phyloP scores from a whole-genome alignment of 1,140 invertebrate genomes.

The Ganaspis sp. region DNA sequence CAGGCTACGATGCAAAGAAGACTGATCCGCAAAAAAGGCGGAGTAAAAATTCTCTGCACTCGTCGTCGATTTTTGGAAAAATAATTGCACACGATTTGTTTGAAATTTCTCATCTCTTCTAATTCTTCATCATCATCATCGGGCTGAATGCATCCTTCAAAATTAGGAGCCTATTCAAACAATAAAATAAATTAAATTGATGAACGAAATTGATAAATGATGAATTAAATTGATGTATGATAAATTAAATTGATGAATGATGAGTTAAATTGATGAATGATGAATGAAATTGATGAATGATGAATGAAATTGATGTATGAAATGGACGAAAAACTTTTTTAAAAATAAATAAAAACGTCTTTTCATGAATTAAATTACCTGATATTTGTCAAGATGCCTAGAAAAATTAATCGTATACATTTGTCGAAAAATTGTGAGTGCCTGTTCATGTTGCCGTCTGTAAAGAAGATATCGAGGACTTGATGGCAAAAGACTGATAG shows the following conservation, averaged over 20 bases:
- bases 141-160: constrained; percentile 44
- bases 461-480: constrained; percentile 59
- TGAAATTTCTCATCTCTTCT: background rate
- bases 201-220: too few relatives aligned
- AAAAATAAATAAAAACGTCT: background rate
- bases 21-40: constrained; percentile 43
- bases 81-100: constrained; percentile 38
- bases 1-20: constrained; percentile 42
- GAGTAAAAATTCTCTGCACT: constrained; percentile 39
- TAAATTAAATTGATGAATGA: too few relatives aligned
- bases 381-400: constrained; percentile 57
- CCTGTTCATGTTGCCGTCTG: constrained; percentile 48
- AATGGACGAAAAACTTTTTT: too few relatives aligned
- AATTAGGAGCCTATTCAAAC: constrained; percentile 42
- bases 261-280: too few relatives aligned
- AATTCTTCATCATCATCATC: constrained; percentile 42
- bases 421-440: constrained; percentile 53
- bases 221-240: too few relatives aligned
- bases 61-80: constrained; percentile 47
- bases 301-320: too few relatives aligned
- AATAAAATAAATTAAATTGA: background rate
- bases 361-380: constrained; percentile 43
- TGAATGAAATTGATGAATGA: too few relatives aligned
- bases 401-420: constrained; percentile 65
- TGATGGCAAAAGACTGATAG: constrained; percentile 51